Conservation (phyloP, 1,140 invertebrate species). For the Phocides pigmalion region DNA sequence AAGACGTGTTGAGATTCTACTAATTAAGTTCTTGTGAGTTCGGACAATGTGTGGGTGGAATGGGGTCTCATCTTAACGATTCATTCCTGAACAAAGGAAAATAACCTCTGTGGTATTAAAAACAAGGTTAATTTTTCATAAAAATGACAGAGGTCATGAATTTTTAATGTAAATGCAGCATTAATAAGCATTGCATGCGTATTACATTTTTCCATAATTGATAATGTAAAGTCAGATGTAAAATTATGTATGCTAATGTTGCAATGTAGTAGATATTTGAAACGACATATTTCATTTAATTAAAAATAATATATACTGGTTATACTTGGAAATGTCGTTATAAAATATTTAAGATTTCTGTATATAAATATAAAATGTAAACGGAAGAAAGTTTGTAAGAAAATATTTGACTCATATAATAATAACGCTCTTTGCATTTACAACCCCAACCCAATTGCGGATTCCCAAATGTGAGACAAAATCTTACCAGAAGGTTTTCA, state of each 20-base stretch:
- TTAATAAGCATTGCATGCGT: conserved; percentile 39
- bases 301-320: too few species aligned
- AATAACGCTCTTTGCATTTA: too few species aligned
- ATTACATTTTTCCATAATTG: conserved; percentile 62
- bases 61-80: conserved; percentile 47
- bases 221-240: conserved; percentile 57
- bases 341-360: too few species aligned
- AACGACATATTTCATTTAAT: too few species aligned
- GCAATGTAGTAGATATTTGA: conserved; percentile 3
- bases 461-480: too few species aligned
- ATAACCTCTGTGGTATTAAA: conserved; percentile 21
- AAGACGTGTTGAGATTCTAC: conserved; percentile 60
- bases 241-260: conserved; percentile 44
- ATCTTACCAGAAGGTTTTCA: too few species aligned
- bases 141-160: conserved; percentile 25
- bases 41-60: conserved; percentile 59
- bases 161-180: conserved; percentile 49
- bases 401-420: too few species aligned
- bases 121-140: neutral
- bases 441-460: too few species aligned
- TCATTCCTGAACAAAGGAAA: conserved; percentile 25
- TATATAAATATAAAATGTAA: too few species aligned
- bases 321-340: too few species aligned
- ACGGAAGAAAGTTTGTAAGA: too few species aligned
- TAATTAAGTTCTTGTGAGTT: conserved; percentile 75